Conservation (phyloP, 1,140 invertebrate genomes). For the Pseudachorutes palmiensis region DNA sequence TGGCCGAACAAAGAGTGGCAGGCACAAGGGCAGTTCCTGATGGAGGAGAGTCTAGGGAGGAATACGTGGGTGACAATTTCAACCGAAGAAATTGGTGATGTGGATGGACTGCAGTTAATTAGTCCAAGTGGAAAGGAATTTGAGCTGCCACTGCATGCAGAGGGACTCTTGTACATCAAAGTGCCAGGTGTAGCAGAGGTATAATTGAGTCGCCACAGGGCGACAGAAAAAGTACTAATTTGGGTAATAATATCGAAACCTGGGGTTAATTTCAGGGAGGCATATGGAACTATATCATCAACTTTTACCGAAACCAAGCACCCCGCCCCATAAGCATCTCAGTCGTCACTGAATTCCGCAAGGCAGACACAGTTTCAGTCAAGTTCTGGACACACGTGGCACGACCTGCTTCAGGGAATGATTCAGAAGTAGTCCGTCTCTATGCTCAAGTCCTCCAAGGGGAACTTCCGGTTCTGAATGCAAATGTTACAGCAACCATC, state of each 20-base stretch:
- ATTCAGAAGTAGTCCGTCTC: constrained; percentile 26
- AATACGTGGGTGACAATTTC: constrained; percentile 39
- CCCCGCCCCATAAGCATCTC: constrained; percentile 35
- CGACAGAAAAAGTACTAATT: neutral
- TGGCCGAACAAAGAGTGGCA: constrained; percentile 34
- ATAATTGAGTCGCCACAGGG: neutral
- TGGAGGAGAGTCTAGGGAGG: constrained; percentile 37
- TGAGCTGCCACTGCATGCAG: constrained; percentile 37
- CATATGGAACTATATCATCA: constrained; percentile 38
- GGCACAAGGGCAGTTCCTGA: constrained; percentile 36
- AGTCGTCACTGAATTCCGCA: constrained; percentile 37
- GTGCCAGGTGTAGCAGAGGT: constrained; percentile 36
- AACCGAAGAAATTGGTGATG: constrained; percentile 38
- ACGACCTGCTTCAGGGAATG: constrained; percentile 11
- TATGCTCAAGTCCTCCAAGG: constrained; percentile 38
- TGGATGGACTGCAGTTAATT: constrained; percentile 39
- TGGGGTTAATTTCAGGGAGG: constrained; percentile 28
- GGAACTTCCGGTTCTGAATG: constrained; percentile 37
- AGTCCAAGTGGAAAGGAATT: constrained; percentile 38
- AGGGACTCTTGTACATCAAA: constrained; percentile 32
- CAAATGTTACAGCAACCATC: constrained; percentile 35
- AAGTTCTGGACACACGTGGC: constrained; percentile 35
- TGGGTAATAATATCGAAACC: neutral
- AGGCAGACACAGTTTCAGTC: constrained; percentile 35
- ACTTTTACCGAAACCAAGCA: constrained; percentile 37